These are phyloP conservation scores for Cassiopea xamachana DNA, from an alignment of 30 jellyfish, hydroid and myxozoan species.

Conservation along the genomic window DNA sequence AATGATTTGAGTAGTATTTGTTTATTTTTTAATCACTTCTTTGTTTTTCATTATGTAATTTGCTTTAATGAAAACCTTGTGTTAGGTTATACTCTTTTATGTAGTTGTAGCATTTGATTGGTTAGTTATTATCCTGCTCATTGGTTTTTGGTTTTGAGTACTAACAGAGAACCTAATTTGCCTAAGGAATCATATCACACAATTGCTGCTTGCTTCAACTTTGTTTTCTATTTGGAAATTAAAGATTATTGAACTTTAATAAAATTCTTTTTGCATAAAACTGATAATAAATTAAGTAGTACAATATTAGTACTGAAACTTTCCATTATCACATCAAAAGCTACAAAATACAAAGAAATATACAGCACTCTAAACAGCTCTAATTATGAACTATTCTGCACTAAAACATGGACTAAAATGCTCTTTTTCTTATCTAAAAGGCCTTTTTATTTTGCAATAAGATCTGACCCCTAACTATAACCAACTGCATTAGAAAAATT, in stretches of 20 bases:
- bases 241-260: not conserved
- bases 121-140: no score
- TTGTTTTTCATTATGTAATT: slow-evolving; percentile 18
- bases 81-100: not conserved
- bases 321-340: not conserved
- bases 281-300: not conserved
- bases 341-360: not conserved
- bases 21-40: no score
- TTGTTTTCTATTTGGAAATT: not conserved
- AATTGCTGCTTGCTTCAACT: no score
- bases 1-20: slow-evolving; percentile 8
- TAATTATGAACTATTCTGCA: slow-evolving; percentile 23
- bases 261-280: not conserved
- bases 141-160: no score
- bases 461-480: not conserved
- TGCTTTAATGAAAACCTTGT: slow-evolving; percentile 8
- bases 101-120: no score
- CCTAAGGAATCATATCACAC: no score
- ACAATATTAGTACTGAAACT: not conserved
- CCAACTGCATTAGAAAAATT: no score
- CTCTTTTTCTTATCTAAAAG: slow-evolving; percentile 8
- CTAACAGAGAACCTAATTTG: no score
- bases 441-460: slow-evolving; percentile 12
- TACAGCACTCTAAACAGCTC: slow-evolving; percentile 6
- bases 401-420: slow-evolving; percentile 7